Conservation (phyloP, 2,797 vertebrate genomes). For the Oreochromis grahami region DNA sequence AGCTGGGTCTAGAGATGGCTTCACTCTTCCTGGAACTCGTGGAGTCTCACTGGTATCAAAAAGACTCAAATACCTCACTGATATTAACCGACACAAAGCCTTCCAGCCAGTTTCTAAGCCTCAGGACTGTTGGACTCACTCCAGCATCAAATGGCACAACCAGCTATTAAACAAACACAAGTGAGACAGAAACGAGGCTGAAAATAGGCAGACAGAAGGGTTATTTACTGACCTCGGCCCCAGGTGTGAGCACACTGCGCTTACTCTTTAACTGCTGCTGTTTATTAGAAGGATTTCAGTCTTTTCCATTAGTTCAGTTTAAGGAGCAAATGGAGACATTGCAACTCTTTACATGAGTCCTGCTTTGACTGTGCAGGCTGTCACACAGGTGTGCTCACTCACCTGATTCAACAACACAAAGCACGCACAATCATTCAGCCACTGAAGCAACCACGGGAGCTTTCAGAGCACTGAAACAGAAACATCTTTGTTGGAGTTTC, state of each 20-base stretch:
- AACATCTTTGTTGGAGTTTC: not conserved
- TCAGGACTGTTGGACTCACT: not conserved
- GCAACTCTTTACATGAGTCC: not conserved
- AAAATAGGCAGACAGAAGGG: not conserved
- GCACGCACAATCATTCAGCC: not conserved
- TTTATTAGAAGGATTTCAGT: not conserved
- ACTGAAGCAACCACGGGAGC: not conserved
- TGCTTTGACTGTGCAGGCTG: not conserved
- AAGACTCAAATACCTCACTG: not conserved
- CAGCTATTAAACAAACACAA: not conserved
- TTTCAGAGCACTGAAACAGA: not conserved
- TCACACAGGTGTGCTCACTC: not conserved
- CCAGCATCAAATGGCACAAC: not conserved
- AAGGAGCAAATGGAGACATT: not conserved
- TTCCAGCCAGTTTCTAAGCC: not conserved
- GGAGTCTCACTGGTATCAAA: not conserved
- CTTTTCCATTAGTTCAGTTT: not conserved
- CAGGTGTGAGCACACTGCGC: not conserved
- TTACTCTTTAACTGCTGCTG: not conserved
- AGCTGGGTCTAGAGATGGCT: too few species aligned
- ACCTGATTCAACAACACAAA: not conserved
- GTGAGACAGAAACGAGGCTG: not conserved
- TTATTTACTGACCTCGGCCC: not conserved
- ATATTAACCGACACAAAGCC: not conserved
- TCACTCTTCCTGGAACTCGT: not conserved